Evolutionary conservation across 1,140 invertebrate genomes (phyloP), one percentile per base, ranked within the genome.

Genomic region (Lordiphosa collinella): DNA sequence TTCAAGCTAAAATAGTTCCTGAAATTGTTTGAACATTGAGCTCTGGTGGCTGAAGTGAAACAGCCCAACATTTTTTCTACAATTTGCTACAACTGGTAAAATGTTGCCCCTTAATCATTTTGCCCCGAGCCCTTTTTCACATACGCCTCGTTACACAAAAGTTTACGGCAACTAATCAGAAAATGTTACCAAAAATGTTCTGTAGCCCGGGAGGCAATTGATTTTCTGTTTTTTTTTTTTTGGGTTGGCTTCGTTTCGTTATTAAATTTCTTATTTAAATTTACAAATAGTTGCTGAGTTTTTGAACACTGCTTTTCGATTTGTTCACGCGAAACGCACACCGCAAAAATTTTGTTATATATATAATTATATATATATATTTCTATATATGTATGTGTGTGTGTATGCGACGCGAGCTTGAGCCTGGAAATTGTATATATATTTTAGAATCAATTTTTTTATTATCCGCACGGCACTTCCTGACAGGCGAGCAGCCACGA

Each of bases 381-480:
- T 14, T 62, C 25, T 11, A 10, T 13, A 36, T 56, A 14, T 46
- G 25, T 55, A 25, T 18, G 31, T 59, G 22, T 43, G 31, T 61
- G 44, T 51, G 60, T 43, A 56, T 51, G 56, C 57, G 56, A 56
- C 51, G 54, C 73, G 58, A 58, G 61, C 53, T 46, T 70, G 37
- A 31, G 54, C 53, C 62, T 63, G 62, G 54, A 51, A 9, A 43
- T 34, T 53, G 11, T 48, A 14, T 6, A 34, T 12, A 16, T 44
- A 18, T 53, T 48, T 47, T 34, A 46, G 51, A 35, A 44, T 44
- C 32, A 36, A 22, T 22, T 47, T 53, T 43, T 10, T 2, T 29
- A 18, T 50, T 44, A 50, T 82, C 76, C 76, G 78, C 72, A 82
- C 76, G 78, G 71, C 78, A 82, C 76, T 84, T 84, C 72, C 76